phyloP scores from a whole-genome alignment of 1,140 invertebrate genomes.

The Yoshiicerus persimilis region DNA sequence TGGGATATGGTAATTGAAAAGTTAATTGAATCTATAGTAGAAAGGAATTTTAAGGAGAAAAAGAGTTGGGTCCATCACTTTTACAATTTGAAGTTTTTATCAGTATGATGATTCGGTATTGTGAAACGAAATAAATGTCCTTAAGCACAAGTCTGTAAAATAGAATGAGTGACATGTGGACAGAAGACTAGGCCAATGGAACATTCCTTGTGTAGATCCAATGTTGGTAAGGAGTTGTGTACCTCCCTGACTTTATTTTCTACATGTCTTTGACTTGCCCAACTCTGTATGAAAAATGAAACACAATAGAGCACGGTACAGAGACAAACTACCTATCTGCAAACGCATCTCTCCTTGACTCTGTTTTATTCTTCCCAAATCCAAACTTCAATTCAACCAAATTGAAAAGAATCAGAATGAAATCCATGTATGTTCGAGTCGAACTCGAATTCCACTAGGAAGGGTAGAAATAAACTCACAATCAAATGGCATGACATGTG shows the following conservation, averaged over 20 bases:
- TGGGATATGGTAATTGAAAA: too few species aligned
- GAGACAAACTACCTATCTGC: neutral
- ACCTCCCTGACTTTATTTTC: neutral
- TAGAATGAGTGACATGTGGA: neutral
- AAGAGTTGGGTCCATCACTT: neutral
- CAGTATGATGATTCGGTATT: conserved; percentile 3
- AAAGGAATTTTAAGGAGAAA: neutral
- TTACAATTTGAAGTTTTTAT: neutral
- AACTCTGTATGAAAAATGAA: neutral
- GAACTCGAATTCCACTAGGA: neutral
- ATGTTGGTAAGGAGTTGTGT: neutral
- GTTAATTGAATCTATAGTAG: too few species aligned
- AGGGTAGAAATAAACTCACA: neutral
- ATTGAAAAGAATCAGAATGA: neutral
- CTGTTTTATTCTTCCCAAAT: conserved; percentile 20
- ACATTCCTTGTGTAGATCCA: neutral
- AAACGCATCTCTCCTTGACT: conserved; percentile 3
- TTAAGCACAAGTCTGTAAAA: neutral
- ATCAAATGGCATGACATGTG: neutral
- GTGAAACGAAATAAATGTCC: neutral
- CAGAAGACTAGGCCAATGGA: conserved; percentile 1
- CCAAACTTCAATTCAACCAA: neutral
- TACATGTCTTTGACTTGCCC: neutral
- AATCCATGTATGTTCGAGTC: neutral
- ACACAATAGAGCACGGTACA: neutral